Base-by-base conservation (phyloP, 1,140 invertebrate species). In the Meloidogyne exigua region DNA sequence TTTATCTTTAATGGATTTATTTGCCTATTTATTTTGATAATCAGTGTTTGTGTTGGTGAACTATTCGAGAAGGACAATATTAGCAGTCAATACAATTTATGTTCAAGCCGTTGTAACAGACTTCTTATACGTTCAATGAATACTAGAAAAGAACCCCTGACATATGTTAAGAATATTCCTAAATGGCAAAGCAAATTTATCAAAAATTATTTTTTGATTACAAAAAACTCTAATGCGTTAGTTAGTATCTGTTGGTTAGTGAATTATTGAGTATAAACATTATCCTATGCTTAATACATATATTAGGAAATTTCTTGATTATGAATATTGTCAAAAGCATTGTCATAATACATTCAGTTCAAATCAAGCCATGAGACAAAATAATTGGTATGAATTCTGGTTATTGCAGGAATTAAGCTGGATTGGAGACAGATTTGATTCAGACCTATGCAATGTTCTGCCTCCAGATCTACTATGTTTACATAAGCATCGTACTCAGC, bases 51-150 rank as follows among this genome's bases (percentile, higher is more conserved):
- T 57, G 49, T n/a, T 57, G 18, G 18, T 57, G 49, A 57, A 57
- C 49, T 57, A 7, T n/a, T 7, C 13, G 18, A 0, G n/a, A n/a
- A 57, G n/a, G 5, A n/a, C 49, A 1, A 57, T 12, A n/a, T 9
- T n/a, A n/a, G 49, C 5, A 1, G 7, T n/a, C 18, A 57, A 2
- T 3, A 15, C 12, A 32, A 57, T 39, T 49, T 26, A 39, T 73
- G 71, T 62, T 57, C 23, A 18, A 57, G 65, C 13, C 71, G 71
- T 23, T 73, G 71, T 65, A 62, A 73, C 21, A 57, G 71, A 28
- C 23, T 73, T 3, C 57, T 73, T 28, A 57, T 26, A 65, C 71
- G 71, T 13, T 73, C 71, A n/a, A 42, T 73, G 71, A 65, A 73
- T 57, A 5, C 7, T n/a, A n/a, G 49, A 57, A 57, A 57, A n/a